A percentile compares a stretch with the other conserved stretches of the same genome.
Evolutionary conservation across 2,113 vertebrate genomes (phyloP).

Genomic region (Periophthalmodon schlosseri): DNA sequence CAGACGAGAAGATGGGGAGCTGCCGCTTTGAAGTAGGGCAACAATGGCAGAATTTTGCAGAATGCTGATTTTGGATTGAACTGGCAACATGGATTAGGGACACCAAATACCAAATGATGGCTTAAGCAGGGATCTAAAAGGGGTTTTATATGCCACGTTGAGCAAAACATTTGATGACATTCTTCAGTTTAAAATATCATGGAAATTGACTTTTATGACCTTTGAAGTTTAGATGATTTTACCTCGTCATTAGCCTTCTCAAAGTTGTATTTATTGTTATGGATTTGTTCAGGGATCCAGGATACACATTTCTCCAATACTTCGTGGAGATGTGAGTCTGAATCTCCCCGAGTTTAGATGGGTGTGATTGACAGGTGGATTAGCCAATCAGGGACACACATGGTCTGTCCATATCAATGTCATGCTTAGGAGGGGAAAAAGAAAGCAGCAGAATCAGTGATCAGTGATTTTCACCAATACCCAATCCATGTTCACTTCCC

Average conservation of each 20-base stretch:
- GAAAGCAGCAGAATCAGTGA: too few relatives aligned
- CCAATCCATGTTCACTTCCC: too few relatives aligned
- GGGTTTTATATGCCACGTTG: background rate
- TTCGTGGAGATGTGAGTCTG: too few relatives aligned
- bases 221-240: background rate
- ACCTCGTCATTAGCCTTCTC: background rate
- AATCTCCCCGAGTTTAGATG: too few relatives aligned
- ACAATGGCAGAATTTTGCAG: constrained; percentile 67
- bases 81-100: constrained; percentile 66
- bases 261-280: constrained; percentile 1
- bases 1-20: constrained; percentile 52
- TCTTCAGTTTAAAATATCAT: background rate
- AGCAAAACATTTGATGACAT: background rate
- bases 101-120: constrained; percentile 38
- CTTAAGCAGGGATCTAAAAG: constrained; percentile 12
- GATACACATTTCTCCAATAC: too few relatives aligned
- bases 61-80: constrained; percentile 56
- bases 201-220: background rate
- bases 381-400: too few relatives aligned
- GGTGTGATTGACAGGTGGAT: too few relatives aligned
- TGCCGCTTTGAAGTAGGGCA: constrained; percentile 72
- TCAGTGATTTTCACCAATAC: too few relatives aligned
- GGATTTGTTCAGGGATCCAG: background rate
- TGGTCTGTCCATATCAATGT: too few relatives aligned
- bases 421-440: too few relatives aligned